These are phyloP conservation scores for Oreohelix idahoensis DNA, from an alignment of 1,140 invertebrate genomes.

Conservation along the genomic window DNA sequence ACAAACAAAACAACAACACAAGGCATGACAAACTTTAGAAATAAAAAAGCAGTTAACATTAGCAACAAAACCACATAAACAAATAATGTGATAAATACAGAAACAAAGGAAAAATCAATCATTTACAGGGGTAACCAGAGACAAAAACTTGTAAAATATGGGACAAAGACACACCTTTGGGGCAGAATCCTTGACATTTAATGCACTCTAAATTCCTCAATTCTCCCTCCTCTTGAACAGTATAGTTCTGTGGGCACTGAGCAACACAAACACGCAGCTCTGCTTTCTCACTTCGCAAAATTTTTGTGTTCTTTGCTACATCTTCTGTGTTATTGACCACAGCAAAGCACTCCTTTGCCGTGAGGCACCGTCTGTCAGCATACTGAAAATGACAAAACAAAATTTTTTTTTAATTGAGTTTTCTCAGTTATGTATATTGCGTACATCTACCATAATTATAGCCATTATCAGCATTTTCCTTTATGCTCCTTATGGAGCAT, in stretches of 20 bases:
- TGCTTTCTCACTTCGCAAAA: constrained; percentile 37
- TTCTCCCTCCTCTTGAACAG: constrained; percentile 71
- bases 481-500: too few relatives aligned
- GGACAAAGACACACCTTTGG: constrained; percentile 66
- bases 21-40: too few relatives aligned
- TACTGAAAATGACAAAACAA: too few relatives aligned
- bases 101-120: too few relatives aligned
- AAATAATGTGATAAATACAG: too few relatives aligned
- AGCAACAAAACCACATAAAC: too few relatives aligned
- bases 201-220: constrained; percentile 65
- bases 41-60: too few relatives aligned
- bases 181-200: constrained; percentile 72
- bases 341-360: constrained; percentile 80
- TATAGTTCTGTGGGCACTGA: constrained; percentile 83
- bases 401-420: too few relatives aligned
- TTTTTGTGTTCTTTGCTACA: constrained; percentile 39
- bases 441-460: too few relatives aligned
- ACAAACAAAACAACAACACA: too few relatives aligned
- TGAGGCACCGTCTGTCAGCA: constrained; percentile 82
- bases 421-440: too few relatives aligned
- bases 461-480: too few relatives aligned
- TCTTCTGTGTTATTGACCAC: constrained; percentile 53
- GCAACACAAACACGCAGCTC: constrained; percentile 76
- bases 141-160: neutral
- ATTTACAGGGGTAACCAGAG: neutral